A percentile compares a stretch with the other conserved stretches of the same genome.
Conservation (phyloP, 2,888 invertebrate genomes). For the Morpho deidamia region DNA sequence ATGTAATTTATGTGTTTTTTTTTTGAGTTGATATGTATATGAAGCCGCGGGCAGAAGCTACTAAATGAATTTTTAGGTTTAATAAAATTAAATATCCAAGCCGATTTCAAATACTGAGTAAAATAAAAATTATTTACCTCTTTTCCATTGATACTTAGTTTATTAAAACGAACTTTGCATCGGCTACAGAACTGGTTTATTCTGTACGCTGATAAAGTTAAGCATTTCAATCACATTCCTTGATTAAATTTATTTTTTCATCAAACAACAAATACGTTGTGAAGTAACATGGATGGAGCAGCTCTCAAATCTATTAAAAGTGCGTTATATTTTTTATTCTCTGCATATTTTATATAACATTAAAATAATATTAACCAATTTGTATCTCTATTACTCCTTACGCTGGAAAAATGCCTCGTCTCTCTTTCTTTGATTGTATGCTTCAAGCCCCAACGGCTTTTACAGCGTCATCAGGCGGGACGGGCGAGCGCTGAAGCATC, state of each 20-base stretch:
- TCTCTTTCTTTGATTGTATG: too few relatives aligned
- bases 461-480: too few relatives aligned
- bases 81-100: too few relatives aligned
- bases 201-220: conserved; percentile 12
- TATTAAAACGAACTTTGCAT: background rate
- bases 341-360: background rate
- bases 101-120: background rate
- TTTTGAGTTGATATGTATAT: too few relatives aligned
- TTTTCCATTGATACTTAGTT: conserved; percentile 5
- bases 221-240: conserved; percentile 22
- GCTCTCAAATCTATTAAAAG: background rate
- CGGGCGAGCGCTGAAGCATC: too few relatives aligned
- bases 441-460: too few relatives aligned
- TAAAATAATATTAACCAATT: background rate
- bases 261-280: conserved; percentile 10
- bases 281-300: conserved; percentile 8
- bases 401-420: too few relatives aligned
- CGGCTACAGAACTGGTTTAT: conserved; percentile 14
- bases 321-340: background rate
- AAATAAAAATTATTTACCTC: background rate
- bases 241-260: conserved; percentile 18
- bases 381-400: too few relatives aligned
- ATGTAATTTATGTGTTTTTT: too few relatives aligned
- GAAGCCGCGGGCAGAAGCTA: too few relatives aligned
- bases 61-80: too few relatives aligned